These are phyloP conservation scores for Meles meles DNA, from an alignment of 2,113 vertebrate species.

Conservation along the genomic window DNA sequence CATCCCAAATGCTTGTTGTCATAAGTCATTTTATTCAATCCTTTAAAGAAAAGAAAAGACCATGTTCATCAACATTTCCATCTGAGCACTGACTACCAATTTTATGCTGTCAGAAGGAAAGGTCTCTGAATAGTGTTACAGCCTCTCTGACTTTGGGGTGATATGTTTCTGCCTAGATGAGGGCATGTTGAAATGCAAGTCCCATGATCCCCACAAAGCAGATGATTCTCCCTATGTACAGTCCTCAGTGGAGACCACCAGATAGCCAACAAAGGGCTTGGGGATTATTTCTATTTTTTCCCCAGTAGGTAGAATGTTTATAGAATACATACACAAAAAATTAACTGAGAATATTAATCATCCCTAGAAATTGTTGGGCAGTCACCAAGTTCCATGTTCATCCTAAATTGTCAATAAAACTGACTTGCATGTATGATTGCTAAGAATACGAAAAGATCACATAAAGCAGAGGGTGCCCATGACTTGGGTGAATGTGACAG, in stretches of 20 bases:
- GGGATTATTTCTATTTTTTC: not conserved
- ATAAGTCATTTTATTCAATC: not conserved
- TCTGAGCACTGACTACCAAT: not conserved
- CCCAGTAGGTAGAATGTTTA: not conserved
- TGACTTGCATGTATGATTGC: not conserved
- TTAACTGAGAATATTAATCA: not conserved
- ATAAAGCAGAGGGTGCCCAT: not conserved
- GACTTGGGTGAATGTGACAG: not conserved
- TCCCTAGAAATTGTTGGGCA: not conserved
- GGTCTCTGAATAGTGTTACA: not conserved
- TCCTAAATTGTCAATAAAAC: not conserved
- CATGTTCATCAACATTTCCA: not conserved
- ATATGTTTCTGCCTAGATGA: too few relatives aligned
- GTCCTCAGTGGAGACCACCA: not conserved
- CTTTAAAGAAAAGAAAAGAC: not conserved
- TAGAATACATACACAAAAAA: not conserved
- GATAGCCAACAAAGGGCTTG: not conserved
- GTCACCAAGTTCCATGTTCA: not conserved
- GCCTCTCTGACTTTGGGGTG: not conserved
- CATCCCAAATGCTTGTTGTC: not conserved
- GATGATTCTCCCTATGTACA: not conserved
- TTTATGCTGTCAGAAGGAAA: not conserved
- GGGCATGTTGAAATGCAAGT: not conserved
- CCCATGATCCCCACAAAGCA: not conserved
- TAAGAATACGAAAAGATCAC: not conserved